Percentiles rank a stretch among this genome's conserved stretches.
These are phyloP conservation scores for Pseudococcus viburni DNA, from an alignment of 2,888 invertebrate species.

Conservation along the genomic window DNA sequence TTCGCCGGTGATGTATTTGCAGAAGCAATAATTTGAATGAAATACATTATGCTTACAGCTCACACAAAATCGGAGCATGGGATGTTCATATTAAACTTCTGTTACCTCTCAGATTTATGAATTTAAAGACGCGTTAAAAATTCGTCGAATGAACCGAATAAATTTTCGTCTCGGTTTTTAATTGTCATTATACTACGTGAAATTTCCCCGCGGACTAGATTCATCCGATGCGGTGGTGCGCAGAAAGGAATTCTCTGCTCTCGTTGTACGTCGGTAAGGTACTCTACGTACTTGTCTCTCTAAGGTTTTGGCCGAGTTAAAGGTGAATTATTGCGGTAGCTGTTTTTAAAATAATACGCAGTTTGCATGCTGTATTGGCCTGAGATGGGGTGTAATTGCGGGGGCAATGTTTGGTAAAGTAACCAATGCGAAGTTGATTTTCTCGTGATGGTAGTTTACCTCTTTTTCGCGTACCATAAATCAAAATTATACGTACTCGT, in stretches of 20 bases:
- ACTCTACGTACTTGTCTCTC: background rate
- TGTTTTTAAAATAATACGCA: background rate
- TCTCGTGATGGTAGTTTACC: background rate
- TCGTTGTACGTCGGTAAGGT: background rate
- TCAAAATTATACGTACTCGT: no score
- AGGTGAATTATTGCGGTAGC: constrained; percentile 14
- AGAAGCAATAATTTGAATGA: no score
- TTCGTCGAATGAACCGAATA: background rate
- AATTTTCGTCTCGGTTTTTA: constrained; percentile 25
- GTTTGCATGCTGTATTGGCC: background rate
- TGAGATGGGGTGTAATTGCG: background rate
- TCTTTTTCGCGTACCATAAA: no score
- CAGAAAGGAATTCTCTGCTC: background rate
- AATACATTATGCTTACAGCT: no score
- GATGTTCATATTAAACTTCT: background rate
- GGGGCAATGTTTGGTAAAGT: background rate
- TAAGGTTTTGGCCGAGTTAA: background rate
- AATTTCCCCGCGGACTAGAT: constrained; percentile 24
- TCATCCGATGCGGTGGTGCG: background rate
- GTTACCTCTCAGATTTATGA: background rate
- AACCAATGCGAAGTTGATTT: background rate
- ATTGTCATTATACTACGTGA: constrained; percentile 7
- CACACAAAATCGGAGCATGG: background rate
- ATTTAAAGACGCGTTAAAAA: constrained; percentile 5
- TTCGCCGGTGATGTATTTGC: background rate